Evolutionary conservation across 2,797 vertebrate species (phyloP), one percentile per base, ranked within the genome.

Genomic region (Neosalanx taihuensis): DNA sequence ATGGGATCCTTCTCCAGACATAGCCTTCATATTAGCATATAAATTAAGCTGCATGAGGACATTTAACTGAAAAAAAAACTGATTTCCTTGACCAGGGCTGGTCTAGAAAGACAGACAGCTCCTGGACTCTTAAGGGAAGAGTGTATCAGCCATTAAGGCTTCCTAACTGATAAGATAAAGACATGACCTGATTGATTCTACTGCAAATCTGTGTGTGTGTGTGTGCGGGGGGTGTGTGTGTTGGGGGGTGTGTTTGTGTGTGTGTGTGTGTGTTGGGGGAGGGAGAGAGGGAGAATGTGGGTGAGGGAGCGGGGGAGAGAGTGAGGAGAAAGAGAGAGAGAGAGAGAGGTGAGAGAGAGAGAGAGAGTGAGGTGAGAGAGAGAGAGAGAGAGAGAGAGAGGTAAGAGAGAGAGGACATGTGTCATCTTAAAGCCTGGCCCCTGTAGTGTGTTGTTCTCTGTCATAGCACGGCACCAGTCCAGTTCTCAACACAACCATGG

Each of bases 21-120:
- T 90, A 92, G 91, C 90, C 87, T 85, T 79, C 58, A 75, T 81
- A 93, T 94, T 93, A 92, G 90, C 92, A 94, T 93, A 92, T 91
- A 93, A 93, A 93, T 88, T 85, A 89, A 86, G 83, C 83, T 83
- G 83, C 91, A 91, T 91, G 89, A 85, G 87, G 83, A 90, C 86
- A 89, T 92, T 90, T 89, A 90, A 88, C 84, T 80, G 84, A 82
- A 83, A 82, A 86, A 86, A 87, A 85, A 86, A 86, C 87, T 83
- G 86, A 88, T 87, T 91, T 82, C 85, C 87, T 81, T 87, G 89
- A 90, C 89, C 84, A 83, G 80, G 77, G 73, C 58, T 23, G 78
- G 75, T 78, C 72, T 71, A 73, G 72, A 74, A 75, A 86, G 72
- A 74, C 74, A 86, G 82, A 88, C 88, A 85, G 88, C 80, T 6